phyloP scores from a whole-genome alignment of 2,888 invertebrate genomes.

The Steinernema hermaphroditum region DNA sequence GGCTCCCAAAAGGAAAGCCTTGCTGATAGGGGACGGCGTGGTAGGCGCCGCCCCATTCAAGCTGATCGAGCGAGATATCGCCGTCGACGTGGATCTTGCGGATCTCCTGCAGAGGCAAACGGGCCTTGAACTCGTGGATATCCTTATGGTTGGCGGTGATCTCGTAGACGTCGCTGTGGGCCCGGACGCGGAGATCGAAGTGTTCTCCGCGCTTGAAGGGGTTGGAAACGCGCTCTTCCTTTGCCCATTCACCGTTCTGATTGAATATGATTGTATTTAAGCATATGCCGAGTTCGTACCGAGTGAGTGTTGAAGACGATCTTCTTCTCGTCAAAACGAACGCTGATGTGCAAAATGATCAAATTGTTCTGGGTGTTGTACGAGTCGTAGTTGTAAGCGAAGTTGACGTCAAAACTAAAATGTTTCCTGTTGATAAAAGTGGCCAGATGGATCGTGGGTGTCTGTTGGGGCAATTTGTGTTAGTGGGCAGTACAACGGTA shows the following conservation, averaged over 20 bases:
- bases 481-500: no score
- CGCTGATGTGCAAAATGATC: conserved; percentile 12
- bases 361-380: conserved; percentile 10
- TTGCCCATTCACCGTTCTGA: conserved; percentile 58
- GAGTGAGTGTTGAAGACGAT: conserved; percentile 17
- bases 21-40: conserved; percentile 40
- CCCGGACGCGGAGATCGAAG: conserved; percentile 57
- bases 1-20: conserved; percentile 18
- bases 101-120: conserved; percentile 56
- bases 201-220: conserved; percentile 60
- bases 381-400: conserved; percentile 14
- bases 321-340: conserved; percentile 10
- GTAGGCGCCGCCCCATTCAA: conserved; percentile 61
- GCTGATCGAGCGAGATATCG: conserved; percentile 51
- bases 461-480: no score
- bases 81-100: conserved; percentile 58
- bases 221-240: conserved; percentile 58
- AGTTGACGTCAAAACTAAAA: conserved; percentile 20
- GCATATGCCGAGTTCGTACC: no score
- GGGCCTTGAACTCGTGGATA: conserved; percentile 58
- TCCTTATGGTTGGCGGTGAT: conserved; percentile 52
- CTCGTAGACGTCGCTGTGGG: conserved; percentile 57
- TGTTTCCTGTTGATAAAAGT: no score
- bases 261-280: no score
- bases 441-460: no score